These are phyloP conservation scores for Pterocles burchelli DNA, from an alignment of 2,113 vertebrate species.

Conservation along the genomic window DNA sequence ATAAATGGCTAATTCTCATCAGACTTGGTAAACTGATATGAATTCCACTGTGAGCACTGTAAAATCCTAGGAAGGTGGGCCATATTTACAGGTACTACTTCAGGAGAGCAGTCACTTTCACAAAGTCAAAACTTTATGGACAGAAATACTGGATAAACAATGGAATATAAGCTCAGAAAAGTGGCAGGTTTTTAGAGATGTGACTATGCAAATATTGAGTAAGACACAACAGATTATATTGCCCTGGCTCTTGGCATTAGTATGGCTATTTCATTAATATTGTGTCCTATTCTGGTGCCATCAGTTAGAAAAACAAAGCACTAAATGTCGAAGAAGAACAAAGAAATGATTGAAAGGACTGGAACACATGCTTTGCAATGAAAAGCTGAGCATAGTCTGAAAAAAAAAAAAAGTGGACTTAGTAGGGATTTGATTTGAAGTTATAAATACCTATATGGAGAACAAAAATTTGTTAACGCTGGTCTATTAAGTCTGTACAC, in stretches of 20 bases:
- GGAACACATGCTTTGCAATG: not conserved
- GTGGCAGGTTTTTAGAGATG: not conserved
- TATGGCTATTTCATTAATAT: not conserved
- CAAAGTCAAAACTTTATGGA: not conserved
- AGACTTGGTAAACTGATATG: not conserved
- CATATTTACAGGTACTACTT: not conserved
- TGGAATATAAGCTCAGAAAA: slow-evolving; percentile 7
- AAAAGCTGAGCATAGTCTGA: not conserved
- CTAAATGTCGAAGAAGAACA: not conserved
- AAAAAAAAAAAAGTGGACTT: not conserved
- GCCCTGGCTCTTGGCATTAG: not conserved
- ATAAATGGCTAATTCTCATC: not conserved
- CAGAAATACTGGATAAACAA: slow-evolving; percentile 21
- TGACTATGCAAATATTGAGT: slow-evolving; percentile 1
- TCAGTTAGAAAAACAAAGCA: not conserved
- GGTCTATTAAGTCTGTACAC: not conserved
- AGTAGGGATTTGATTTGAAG: not conserved
- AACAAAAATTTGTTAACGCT: not conserved
- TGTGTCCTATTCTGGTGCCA: not conserved
- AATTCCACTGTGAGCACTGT: not conserved
- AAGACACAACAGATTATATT: not conserved
- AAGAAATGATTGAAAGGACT: not conserved
- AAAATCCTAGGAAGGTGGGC: not conserved
- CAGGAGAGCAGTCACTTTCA: not conserved
- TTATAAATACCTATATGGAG: slow-evolving; percentile 3